Evolutionary conservation across 2,888 invertebrate genomes (phyloP), one percentile per base, ranked within the genome.

Genomic region (Spodoptera littoralis): DNA sequence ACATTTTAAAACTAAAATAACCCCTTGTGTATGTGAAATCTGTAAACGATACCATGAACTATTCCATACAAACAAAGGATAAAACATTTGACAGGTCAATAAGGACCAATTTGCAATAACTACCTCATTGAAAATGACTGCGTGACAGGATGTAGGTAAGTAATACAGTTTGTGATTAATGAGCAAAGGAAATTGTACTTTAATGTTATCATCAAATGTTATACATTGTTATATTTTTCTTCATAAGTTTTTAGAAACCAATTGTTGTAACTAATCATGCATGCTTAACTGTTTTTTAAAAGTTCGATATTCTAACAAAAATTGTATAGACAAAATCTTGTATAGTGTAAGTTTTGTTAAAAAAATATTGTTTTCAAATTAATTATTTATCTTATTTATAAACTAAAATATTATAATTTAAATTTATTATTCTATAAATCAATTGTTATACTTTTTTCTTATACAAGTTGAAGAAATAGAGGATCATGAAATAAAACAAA

Each of bases 11-110:
- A 56, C 70, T 0, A 80, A 79, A 43, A 52, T 81, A 4, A 56
- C 61, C 0, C 91, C 92, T 1, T 94, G 94, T 65, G 78, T 91
- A 5, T 94, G 94, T 56, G 90, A 93, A 55, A 94, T 94, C 47
- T 94, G 94, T 67, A 89, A 83, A 60, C 82, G 88, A 57, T 94
- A 94, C 66, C 88, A 94, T 53, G 90, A 94, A 66, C 65, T 93
- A 27, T 94, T 94, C 58, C 93, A 93, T 68, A 58, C 65, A n/a
- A 69, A 80, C 36, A 74, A 71, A 12, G 50, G 43, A 36, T 36
- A 36, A 36, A 6, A 8, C 36, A 9, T 36, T 36, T 6, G 9
- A 8, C 36, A 36, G 9, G 36, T 6, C 36, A 9, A 48, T 59
- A 43, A 41, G 30, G 36, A 43, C 18, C 42, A 59, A 56, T 43